phyloP scores from a whole-genome alignment of 2,113 vertebrate genomes.

The Myrmophylax atrothorax region DNA sequence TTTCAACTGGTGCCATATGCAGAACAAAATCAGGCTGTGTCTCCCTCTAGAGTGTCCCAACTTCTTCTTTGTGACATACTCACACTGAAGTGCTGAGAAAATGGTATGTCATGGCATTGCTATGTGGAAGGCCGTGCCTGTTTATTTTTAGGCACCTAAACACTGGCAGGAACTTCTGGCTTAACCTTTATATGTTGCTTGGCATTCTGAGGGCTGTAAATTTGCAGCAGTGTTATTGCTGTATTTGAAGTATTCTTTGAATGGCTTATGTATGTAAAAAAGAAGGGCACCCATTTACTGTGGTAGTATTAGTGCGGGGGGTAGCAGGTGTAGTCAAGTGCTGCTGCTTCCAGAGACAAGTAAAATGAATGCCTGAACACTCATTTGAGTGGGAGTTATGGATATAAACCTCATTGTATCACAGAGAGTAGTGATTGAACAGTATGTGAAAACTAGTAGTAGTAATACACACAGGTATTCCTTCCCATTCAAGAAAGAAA shows the following conservation, averaged over 20 bases:
- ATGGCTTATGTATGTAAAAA: not conserved
- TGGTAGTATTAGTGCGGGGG: not conserved
- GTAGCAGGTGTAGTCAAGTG: not conserved
- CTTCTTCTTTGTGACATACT: not conserved
- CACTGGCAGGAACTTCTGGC: constrained; percentile 42
- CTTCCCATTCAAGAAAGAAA: not conserved
- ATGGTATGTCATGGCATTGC: constrained; percentile 20
- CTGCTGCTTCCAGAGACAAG: not conserved
- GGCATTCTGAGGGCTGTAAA: constrained; percentile 19
- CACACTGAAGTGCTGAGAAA: constrained; percentile 30
- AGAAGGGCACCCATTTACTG: not conserved
- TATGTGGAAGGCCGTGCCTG: constrained; percentile 27
- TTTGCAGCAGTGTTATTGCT: not conserved
- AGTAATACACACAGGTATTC: not conserved
- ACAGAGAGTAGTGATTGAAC: not conserved
- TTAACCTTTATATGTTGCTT: constrained; percentile 68
- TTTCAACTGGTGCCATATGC: not conserved
- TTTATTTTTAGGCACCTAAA: constrained; percentile 68
- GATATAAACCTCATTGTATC: not conserved
- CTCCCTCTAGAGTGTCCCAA: not conserved
- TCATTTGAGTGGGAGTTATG: not conserved
- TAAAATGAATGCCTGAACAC: not conserved
- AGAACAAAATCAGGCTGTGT: not conserved
- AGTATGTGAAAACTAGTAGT: not conserved
- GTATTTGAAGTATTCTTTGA: constrained; percentile 27